Conservation (phyloP, 64 coral and sea anemone species). For the Pocillopora verrucosa region DNA sequence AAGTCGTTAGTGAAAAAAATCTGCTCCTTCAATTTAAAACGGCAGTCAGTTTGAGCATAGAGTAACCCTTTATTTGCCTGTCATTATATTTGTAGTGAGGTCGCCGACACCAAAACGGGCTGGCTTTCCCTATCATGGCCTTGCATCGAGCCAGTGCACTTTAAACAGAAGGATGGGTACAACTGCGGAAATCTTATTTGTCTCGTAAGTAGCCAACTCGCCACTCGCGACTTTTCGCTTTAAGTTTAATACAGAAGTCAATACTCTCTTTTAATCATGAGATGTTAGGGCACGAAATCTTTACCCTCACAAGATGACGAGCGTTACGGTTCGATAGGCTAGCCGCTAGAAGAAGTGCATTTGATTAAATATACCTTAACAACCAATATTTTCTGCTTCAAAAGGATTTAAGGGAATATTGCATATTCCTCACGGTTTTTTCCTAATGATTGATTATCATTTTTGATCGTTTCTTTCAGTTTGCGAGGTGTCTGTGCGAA, state of each 20-base stretch:
- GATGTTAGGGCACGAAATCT: background rate
- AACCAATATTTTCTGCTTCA: background rate
- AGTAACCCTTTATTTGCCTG: too few relatives aligned
- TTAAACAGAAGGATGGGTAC: too few relatives aligned
- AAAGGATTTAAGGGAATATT: background rate
- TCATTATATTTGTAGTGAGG: too few relatives aligned
- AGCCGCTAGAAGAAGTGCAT: background rate
- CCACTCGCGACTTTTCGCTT: background rate
- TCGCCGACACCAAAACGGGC: too few relatives aligned
- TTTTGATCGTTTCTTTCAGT: conserved; percentile 1
- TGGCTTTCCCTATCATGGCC: too few relatives aligned
- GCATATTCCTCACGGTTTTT: background rate
- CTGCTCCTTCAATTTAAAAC: too few relatives aligned
- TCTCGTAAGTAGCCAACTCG: background rate
- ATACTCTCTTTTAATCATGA: background rate
- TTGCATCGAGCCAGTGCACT: too few relatives aligned
- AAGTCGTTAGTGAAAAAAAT: too few relatives aligned
- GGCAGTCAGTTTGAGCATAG: too few relatives aligned
- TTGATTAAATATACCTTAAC: background rate
- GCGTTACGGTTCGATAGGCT: background rate
- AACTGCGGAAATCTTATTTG: too few relatives aligned
- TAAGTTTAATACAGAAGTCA: background rate
- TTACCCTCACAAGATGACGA: background rate
- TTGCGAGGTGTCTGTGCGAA: background rate
- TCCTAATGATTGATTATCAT: background rate